Evolutionary conservation across 2,113 vertebrate species (phyloP).

Genomic region (Gavia stellata): DNA sequence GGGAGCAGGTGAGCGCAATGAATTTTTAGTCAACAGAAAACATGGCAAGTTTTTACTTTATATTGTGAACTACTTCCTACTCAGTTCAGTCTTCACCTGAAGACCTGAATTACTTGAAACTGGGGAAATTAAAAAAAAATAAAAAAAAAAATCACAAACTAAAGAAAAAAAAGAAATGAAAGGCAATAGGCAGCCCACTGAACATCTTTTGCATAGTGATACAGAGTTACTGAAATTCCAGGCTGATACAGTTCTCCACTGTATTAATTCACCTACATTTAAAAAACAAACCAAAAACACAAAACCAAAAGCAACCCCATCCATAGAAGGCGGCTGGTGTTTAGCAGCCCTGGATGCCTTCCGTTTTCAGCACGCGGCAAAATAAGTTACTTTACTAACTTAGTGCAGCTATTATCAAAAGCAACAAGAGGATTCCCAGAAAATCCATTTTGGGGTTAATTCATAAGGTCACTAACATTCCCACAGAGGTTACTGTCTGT

Average conservation of each 20-base stretch:
- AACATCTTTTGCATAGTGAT: neutral
- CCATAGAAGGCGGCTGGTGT: neutral
- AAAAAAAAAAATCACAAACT: neutral
- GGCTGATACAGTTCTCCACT: neutral
- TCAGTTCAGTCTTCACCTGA: neutral
- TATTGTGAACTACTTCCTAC: neutral
- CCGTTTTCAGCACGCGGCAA: neutral
- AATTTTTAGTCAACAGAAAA: neutral
- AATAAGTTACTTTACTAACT: neutral
- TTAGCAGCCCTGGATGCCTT: neutral
- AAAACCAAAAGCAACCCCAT: neutral
- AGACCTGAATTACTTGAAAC: neutral
- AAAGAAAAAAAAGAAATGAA: neutral
- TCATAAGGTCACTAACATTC: neutral
- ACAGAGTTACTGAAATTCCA: neutral
- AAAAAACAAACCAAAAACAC: neutral
- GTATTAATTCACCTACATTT: neutral
- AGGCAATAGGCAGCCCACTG: neutral
- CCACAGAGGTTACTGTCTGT: neutral
- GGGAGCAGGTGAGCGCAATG: neutral
- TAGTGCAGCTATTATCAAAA: neutral
- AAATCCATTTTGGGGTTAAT: neutral
- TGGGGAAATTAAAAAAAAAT: neutral
- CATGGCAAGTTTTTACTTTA: neutral
- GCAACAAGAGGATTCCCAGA: neutral